Percentiles rank a stretch among this genome's conserved stretches.
phyloP scores from a whole-genome alignment of 92 coral and sea anemone species.

The Phenganax stokvisi region DNA sequence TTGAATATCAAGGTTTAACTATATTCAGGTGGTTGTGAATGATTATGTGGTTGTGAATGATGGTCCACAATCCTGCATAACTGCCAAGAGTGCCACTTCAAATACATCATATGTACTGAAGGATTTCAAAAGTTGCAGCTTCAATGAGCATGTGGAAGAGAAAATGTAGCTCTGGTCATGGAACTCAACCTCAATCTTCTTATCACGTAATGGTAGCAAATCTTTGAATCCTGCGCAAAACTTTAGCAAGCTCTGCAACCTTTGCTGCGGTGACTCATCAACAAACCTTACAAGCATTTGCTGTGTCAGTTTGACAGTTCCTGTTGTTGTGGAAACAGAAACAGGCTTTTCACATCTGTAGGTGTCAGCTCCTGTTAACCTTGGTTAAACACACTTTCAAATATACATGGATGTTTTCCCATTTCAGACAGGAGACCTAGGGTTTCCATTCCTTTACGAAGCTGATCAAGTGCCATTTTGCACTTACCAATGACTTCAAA shows the following conservation, averaged over 20 bases:
- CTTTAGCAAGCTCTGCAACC: conserved; percentile 55
- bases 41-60: conserved; percentile 52
- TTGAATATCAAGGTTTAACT: background rate
- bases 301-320: conserved; percentile 15
- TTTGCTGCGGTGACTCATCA: conserved; percentile 43
- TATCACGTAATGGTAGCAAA: conserved; percentile 39
- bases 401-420: conserved; percentile 46
- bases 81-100: conserved; percentile 45
- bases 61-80: conserved; percentile 48
- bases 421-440: conserved; percentile 45
- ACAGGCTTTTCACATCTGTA: conserved; percentile 34
- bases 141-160: conserved; percentile 50
- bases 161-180: conserved; percentile 45
- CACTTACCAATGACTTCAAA: conserved; percentile 46
- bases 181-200: conserved; percentile 45
- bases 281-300: conserved; percentile 11
- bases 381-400: conserved; percentile 49
- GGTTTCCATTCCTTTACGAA: conserved; percentile 49
- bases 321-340: conserved; percentile 36
- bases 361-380: conserved; percentile 33
- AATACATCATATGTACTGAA: conserved; percentile 44
- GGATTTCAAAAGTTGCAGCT: conserved; percentile 42
- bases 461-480: conserved; percentile 49
- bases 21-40: background rate
- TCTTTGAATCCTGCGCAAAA: conserved; percentile 53